phyloP scores from a whole-genome alignment of 2,888 invertebrate genomes.

The Tortrix viridana region DNA sequence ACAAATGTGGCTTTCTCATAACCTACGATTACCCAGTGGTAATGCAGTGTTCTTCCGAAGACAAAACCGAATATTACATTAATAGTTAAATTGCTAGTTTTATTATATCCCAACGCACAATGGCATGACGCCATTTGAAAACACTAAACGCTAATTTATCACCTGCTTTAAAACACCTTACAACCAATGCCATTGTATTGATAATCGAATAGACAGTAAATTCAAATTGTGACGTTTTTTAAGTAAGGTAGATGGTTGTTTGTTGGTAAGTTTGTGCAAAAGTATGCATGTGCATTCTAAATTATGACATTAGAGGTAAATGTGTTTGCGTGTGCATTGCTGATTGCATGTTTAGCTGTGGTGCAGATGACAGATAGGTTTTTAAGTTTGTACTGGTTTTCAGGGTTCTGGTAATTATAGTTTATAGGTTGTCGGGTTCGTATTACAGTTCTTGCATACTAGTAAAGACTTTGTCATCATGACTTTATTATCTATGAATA shows the following conservation, averaged over 20 bases:
- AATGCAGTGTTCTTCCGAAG: too few relatives aligned
- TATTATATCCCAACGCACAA: background rate
- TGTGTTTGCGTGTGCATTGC: slow-evolving; percentile 17
- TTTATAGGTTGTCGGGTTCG: too few relatives aligned
- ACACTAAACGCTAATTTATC: background rate
- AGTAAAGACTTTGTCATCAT: too few relatives aligned
- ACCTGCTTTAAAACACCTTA: background rate
- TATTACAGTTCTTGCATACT: too few relatives aligned
- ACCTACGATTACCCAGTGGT: too few relatives aligned
- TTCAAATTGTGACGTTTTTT: background rate
- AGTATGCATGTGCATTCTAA: background rate
- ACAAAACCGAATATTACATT: background rate
- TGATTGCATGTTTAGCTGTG: slow-evolving; percentile 2
- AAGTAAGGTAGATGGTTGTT: background rate
- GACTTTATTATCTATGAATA: too few relatives aligned
- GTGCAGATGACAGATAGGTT: background rate
- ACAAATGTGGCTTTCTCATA: too few relatives aligned
- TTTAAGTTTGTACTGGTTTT: too few relatives aligned
- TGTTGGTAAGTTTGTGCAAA: background rate
- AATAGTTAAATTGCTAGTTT: background rate
- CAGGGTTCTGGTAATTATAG: background rate
- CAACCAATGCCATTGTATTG: background rate
- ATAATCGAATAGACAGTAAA: background rate
- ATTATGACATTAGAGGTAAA: slow-evolving; percentile 15
- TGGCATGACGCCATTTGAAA: background rate